phyloP scores from a whole-genome alignment of 2,888 invertebrate genomes.

The Aphidoletes aphidimyza region DNA sequence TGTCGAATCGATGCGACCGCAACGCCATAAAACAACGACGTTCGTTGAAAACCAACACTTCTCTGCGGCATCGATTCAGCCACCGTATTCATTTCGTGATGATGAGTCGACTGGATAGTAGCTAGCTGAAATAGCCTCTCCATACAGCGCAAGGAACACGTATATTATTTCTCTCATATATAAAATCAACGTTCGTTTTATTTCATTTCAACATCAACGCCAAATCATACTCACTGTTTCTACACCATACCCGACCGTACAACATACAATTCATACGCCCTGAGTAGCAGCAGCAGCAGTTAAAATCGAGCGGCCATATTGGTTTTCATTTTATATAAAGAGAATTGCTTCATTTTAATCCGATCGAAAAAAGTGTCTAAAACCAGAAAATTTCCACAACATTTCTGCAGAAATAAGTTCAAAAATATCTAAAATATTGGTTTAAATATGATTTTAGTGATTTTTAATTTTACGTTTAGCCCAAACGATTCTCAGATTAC shows the following conservation, averaged over 20 bases:
- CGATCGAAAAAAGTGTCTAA: not conserved
- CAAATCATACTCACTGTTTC: not conserved
- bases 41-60: not conserved
- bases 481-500: not conserved
- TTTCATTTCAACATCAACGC: conserved; percentile 14
- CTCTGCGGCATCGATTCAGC: not conserved
- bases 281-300: conserved; percentile 4
- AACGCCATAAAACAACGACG: conserved; percentile 9
- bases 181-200: conserved; percentile 42
- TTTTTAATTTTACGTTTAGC: not conserved
- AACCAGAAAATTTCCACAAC: not conserved
- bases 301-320: conserved; percentile 53
- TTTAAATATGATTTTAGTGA: not conserved
- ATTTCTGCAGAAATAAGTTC: not conserved
- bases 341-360: not conserved
- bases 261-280: conserved; percentile 47
- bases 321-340: conserved; percentile 45
- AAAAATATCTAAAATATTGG: not conserved
- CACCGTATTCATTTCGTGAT: conserved; percentile 54
- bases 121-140: conserved; percentile 43
- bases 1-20: conserved; percentile 47
- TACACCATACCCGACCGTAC: conserved; percentile 3
- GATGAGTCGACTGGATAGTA: conserved; percentile 57
- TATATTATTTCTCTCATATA: conserved; percentile 32
- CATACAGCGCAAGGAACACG: conserved; percentile 6